Conservation (phyloP, 2,888 invertebrate species). For the Microchrysa polita region DNA sequence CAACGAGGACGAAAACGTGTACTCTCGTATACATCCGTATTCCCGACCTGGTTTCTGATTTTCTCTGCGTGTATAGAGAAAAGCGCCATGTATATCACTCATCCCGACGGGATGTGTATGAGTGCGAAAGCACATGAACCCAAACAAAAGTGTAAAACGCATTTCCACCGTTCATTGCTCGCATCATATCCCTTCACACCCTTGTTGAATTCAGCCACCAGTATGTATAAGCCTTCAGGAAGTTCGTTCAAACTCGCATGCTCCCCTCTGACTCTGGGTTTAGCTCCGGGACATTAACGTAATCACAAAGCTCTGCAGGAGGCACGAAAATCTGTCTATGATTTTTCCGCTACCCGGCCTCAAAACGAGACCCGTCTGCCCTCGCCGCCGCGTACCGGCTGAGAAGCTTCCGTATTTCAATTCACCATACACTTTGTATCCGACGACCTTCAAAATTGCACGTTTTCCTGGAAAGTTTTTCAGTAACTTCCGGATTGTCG, state of each 20-base stretch:
- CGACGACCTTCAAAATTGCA: slow-evolving; percentile 38
- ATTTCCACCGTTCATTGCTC: background rate
- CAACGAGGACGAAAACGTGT: too few relatives aligned
- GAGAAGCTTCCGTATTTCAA: slow-evolving; percentile 19
- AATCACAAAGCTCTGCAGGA: slow-evolving; percentile 23
- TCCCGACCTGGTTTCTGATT: background rate
- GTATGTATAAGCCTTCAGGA: background rate
- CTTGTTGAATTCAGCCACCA: too few relatives aligned
- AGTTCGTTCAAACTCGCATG: background rate
- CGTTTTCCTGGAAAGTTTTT: slow-evolving; percentile 14
- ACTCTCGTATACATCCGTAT: background rate
- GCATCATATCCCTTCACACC: background rate
- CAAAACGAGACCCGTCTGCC: background rate
- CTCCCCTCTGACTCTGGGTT: background rate
- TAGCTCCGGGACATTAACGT: slow-evolving; percentile 9
- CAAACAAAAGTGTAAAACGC: slow-evolving; percentile 38
- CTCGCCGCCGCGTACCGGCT: background rate
- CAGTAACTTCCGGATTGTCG: slow-evolving; percentile 19
- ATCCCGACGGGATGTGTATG: background rate
- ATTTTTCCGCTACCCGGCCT: slow-evolving; percentile 7
- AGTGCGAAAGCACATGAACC: slow-evolving; percentile 7
- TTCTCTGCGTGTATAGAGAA: too few relatives aligned
- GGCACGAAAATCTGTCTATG: slow-evolving; percentile 19
- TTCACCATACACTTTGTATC: background rate
- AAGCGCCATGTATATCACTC: background rate